Evolutionary conservation across 2,888 invertebrate genomes (phyloP).

Genomic region (Watsonalla cultraria): DNA sequence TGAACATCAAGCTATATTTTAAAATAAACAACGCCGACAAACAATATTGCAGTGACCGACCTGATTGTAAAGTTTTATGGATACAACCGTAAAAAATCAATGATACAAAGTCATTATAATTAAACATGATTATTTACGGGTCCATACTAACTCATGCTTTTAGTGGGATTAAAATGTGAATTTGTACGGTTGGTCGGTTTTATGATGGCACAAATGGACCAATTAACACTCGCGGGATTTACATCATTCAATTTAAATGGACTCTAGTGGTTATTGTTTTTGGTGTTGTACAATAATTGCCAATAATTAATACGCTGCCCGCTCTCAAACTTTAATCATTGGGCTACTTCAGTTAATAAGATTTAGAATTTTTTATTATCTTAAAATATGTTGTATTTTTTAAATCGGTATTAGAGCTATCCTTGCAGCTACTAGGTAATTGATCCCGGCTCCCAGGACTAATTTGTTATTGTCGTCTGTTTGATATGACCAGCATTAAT

Average conservation of each 20-base stretch:
- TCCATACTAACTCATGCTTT: background rate
- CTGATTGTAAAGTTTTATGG: conserved; percentile 16
- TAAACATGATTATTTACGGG: conserved; percentile 5
- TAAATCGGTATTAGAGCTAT: too few species aligned
- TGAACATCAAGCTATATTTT: too few species aligned
- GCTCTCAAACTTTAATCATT: conserved; percentile 13
- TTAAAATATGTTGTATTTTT: too few species aligned
- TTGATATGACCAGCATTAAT: too few species aligned
- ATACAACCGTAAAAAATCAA: conserved; percentile 8
- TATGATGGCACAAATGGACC: conserved; percentile 39
- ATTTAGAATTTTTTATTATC: background rate
- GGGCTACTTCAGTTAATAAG: conserved; percentile 3
- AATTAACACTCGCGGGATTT: conserved; percentile 40
- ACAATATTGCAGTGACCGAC: conserved; percentile 20
- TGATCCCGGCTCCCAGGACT: too few species aligned
- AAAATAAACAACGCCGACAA: background rate
- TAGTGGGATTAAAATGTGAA: conserved; percentile 32
- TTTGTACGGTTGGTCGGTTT: conserved; percentile 38
- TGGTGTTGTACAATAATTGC: conserved; percentile 18
- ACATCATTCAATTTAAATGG: conserved; percentile 32
- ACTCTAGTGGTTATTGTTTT: conserved; percentile 29
- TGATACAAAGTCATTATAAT: conserved; percentile 13
- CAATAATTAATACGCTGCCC: conserved; percentile 17
- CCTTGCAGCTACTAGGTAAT: too few species aligned
- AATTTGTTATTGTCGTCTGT: too few species aligned